phyloP scores from a whole-genome alignment of 2,888 invertebrate species.

The Crocallis elinguaria region DNA sequence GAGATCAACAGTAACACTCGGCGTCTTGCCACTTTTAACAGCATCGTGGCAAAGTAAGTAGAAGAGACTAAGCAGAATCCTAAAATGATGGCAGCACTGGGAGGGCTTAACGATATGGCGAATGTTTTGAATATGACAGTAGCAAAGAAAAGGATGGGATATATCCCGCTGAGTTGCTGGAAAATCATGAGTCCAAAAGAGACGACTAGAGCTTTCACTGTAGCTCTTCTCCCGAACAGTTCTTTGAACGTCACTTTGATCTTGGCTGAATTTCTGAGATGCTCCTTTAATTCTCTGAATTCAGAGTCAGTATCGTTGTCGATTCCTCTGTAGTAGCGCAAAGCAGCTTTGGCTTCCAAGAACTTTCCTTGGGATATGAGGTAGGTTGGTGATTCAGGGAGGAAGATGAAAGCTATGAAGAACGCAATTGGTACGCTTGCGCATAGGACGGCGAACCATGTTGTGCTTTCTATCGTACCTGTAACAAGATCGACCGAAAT shows the following conservation, averaged over 20 bases:
- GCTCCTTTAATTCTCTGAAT: slow-evolving; percentile 75
- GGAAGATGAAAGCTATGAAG: slow-evolving; percentile 83
- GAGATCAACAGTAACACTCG: slow-evolving; percentile 86
- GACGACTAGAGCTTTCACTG: slow-evolving; percentile 75
- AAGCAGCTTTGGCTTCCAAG: slow-evolving; percentile 84
- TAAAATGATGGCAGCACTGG: slow-evolving; percentile 84
- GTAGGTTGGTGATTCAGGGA: slow-evolving; percentile 90
- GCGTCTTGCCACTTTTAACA: slow-evolving; percentile 86
- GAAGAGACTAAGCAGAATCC: slow-evolving; percentile 85
- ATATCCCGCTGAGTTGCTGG: slow-evolving; percentile 87
- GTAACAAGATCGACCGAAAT: slow-evolving; percentile 41
- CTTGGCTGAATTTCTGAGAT: slow-evolving; percentile 70
- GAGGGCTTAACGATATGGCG: slow-evolving; percentile 63
- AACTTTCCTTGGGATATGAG: slow-evolving; percentile 82
- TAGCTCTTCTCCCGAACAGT: slow-evolving; percentile 68
- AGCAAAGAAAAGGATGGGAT: slow-evolving; percentile 85
- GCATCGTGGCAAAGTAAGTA: slow-evolving; percentile 82
- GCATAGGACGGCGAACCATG: slow-evolving; percentile 72
- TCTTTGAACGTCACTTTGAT: slow-evolving; percentile 77
- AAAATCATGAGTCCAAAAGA: slow-evolving; percentile 87
- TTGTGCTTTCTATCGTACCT: slow-evolving; percentile 71
- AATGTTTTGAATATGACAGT: slow-evolving; percentile 82
- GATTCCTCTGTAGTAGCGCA: slow-evolving; percentile 86
- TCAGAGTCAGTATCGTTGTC: slow-evolving; percentile 85
- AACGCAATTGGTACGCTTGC: slow-evolving; percentile 73